Evolutionary conservation across 2,888 invertebrate species (phyloP), one percentile per base, ranked within the genome.

Genomic region (Watsonalla cultraria): DNA sequence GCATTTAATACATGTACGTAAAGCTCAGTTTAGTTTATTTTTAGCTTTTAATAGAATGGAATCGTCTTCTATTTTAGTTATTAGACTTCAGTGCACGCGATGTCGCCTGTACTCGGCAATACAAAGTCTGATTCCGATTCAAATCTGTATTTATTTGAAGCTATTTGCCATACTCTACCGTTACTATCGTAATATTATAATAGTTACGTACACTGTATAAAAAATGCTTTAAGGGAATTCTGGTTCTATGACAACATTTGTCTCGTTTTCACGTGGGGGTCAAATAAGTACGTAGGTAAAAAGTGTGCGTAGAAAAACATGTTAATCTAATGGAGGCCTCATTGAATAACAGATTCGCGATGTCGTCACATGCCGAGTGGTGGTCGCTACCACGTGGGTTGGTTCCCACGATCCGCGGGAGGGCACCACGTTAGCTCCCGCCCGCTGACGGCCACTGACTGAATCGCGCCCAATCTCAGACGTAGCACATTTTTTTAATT

Each of bases 371-470:
- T 55, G 70, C 60, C 64, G 54, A 56, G 78, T 72, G 82, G 81
- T 75, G 82, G 83, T 78, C 79, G 70, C 57, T 77, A 74, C 72
- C 76, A 74, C 72, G 74, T 72, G 69, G 60, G 66, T 72, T 72
- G 56, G 67, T 77, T 85, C 86, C 82, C 86, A 86, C 86, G 85
- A 75, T 68, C 81, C 68, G 71, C 72, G 82, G 85, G 84, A 65
- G 80, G 74, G 65, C 64, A 53, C 60, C 54, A 53, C 69, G 54
- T 55, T 48, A 55, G 54, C 56, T 47, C 57, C 14, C 35, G 47
- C 47, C 51, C 56, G 51, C n/a, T 35, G 35, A 34, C 47, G 50
- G 45, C 48, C 52, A 13, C 54, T 37, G 54, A 54, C 59, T 59
- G 57, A 62, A 60, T 63, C 54, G 55, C 48, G 58, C 62, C 62